A percentile compares a stretch with the other conserved stretches of the same genome.
These are phyloP conservation scores for Keiferia lycopersicella DNA, from an alignment of 2,888 invertebrate species.

Conservation along the genomic window DNA sequence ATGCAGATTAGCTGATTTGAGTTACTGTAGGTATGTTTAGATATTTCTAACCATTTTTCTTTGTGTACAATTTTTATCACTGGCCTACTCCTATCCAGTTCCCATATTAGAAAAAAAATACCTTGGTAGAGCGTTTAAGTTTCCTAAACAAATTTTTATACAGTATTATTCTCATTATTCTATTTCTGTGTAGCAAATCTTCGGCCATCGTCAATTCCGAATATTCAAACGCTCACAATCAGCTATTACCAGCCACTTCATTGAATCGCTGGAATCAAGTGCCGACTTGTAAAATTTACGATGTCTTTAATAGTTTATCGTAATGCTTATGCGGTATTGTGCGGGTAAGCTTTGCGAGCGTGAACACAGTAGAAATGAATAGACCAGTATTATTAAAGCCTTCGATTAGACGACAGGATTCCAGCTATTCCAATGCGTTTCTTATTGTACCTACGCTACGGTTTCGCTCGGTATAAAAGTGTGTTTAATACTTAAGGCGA, in stretches of 20 bases:
- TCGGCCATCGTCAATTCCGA: constrained; percentile 23
- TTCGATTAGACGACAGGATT: too few species aligned
- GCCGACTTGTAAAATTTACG: constrained; percentile 6
- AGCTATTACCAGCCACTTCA: constrained; percentile 20
- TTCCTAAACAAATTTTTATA: too few species aligned
- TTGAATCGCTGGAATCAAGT: constrained; percentile 16
- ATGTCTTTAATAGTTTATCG: constrained; percentile 22
- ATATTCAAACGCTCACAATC: constrained; percentile 29
- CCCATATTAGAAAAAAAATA: too few species aligned
- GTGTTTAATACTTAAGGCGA: too few species aligned
- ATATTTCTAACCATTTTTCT: too few species aligned
- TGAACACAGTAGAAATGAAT: neutral
- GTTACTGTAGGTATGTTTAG: too few species aligned
- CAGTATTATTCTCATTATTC: neutral
- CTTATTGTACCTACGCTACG: too few species aligned
- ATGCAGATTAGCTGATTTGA: neutral
- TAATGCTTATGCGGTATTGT: constrained; percentile 52
- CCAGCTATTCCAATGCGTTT: too few species aligned
- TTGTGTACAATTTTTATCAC: too few species aligned
- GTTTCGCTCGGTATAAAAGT: too few species aligned
- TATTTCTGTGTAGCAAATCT: neutral
- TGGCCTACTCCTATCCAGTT: too few species aligned
- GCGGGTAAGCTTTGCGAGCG: constrained; percentile 12
- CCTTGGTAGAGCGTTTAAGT: too few species aligned
- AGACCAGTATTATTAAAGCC: neutral